Base-by-base conservation (phyloP, 1,140 invertebrate genomes). In the Drosophila ironensis region DNA sequence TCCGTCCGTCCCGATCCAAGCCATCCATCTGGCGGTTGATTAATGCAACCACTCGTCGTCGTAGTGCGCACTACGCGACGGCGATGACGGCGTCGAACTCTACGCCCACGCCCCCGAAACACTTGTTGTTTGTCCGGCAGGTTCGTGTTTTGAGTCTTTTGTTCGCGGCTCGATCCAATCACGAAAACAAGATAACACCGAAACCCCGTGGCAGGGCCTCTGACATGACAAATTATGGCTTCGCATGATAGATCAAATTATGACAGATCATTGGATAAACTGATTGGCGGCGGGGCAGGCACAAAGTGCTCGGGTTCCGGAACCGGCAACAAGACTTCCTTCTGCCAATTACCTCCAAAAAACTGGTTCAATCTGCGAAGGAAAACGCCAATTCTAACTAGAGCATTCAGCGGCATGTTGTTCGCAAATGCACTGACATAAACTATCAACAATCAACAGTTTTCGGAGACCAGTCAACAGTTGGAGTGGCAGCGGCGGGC, bases 61-160 rank as follows among this genome's bases (percentile, higher is more conserved):
- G n/a, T 19, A 45, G 35, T 25, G 59, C 37, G 42, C 54, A 70
- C 35, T 60, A 40, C 19, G 50, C 24, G 44, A 44, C 28, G 14
- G 42, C 48, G 20, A 47, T 71, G 35, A 67, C 42, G n/a, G n/a
- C 42, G 19, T 24, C 14, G 35, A 40, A n/a, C 24, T 56, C 22
- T 22, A 24, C 14, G 30, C 45, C 46, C 68, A 57, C 61, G 51
- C 54, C 14, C 27, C 20, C 5, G 3, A 12, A 12, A 24, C 38
- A 40, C 40, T 30, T 54, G 45, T 17, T 33, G 38, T 37, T 37
- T 37, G 28, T 33, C 14, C 40, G 33, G 48, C 63, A 48, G 46
- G 73, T 84, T 78, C 19, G 78, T 78, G 73, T 59, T 70, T 59
- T 54, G 60, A 67, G 74, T 78, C 78, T 86, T 74, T 84, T 82